Percentiles rank a stretch among this genome's conserved stretches.
These are phyloP conservation scores for Punctoribates punctum DNA, from an alignment of 2,888 invertebrate genomes.

Conservation along the genomic window DNA sequence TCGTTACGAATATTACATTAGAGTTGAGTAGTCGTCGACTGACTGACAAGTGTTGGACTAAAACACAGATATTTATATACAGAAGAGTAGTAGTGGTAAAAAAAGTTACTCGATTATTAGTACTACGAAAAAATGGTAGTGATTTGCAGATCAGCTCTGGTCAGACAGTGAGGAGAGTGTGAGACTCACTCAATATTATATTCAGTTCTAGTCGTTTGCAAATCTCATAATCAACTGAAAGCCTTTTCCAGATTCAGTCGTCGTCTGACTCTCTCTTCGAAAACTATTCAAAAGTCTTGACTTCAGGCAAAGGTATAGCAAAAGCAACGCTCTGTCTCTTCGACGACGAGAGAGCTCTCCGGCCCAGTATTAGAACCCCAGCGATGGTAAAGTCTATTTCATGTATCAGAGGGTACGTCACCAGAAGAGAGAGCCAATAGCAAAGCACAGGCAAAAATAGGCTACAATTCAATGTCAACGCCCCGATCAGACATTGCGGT, in stretches of 20 bases:
- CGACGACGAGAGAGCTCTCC: not conserved
- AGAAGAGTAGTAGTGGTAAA: not conserved
- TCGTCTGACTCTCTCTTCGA: too few relatives aligned
- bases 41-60: not conserved
- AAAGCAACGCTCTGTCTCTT: not conserved
- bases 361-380: not conserved
- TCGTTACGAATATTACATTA: not conserved
- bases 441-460: not conserved
- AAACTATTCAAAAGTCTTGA: too few relatives aligned
- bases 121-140: not conserved
- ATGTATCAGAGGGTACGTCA: constrained; percentile 6
- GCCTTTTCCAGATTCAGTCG: not conserved
- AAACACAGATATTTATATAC: constrained; percentile 14
- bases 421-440: not conserved
- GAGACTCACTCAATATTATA: not conserved
- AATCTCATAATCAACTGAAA: not conserved
- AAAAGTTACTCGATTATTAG: not conserved
- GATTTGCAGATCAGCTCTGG: not conserved
- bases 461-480: constrained; percentile 34
- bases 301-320: not conserved
- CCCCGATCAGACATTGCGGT: constrained; percentile 31
- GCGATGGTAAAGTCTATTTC: constrained; percentile 6
- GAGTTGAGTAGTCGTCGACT: not conserved
- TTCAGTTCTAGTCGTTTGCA: not conserved
- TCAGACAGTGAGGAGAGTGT: not conserved